Evolutionary conservation across 2,797 vertebrate species (phyloP).

Genomic region (Triplophysa bombifrons): DNA sequence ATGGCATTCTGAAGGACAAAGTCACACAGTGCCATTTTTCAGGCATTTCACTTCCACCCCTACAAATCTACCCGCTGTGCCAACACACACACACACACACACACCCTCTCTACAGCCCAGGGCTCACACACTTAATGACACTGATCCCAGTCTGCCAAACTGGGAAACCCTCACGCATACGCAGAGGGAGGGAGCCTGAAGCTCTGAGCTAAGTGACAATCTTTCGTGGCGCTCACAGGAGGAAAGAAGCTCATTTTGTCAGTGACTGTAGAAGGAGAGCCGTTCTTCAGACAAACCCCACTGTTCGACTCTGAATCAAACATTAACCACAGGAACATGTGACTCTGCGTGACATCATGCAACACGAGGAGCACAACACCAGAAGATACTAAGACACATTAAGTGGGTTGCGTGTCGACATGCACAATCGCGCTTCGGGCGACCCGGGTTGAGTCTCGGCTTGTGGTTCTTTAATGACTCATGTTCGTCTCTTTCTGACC

Average conservation of each 20-base stretch:
- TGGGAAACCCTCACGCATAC: slow-evolving; percentile 29
- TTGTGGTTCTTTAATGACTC: too few relatives aligned
- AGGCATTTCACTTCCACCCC: background rate
- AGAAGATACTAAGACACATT: background rate
- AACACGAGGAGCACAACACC: background rate
- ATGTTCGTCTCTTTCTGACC: too few relatives aligned
- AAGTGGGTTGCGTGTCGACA: too few relatives aligned
- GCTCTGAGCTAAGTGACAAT: background rate
- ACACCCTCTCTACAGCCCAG: background rate
- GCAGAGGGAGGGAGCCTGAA: background rate
- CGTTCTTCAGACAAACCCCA: background rate
- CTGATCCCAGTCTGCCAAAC: slow-evolving; percentile 23
- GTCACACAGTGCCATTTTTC: slow-evolving; percentile 31
- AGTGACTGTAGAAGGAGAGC: background rate
- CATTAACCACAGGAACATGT: slow-evolving; percentile 6
- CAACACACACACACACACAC: slow-evolving; percentile 11
- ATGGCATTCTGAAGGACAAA: slow-evolving; percentile 28
- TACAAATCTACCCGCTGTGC: background rate
- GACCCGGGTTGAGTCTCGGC: too few relatives aligned
- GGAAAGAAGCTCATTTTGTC: slow-evolving; percentile 9
- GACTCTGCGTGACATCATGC: background rate
- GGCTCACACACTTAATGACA: background rate
- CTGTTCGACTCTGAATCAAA: background rate
- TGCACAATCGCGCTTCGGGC: too few relatives aligned
- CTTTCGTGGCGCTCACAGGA: slow-evolving; percentile 6